Conservation (phyloP, 2,113 vertebrate species). For the Oreamnos americanus region DNA sequence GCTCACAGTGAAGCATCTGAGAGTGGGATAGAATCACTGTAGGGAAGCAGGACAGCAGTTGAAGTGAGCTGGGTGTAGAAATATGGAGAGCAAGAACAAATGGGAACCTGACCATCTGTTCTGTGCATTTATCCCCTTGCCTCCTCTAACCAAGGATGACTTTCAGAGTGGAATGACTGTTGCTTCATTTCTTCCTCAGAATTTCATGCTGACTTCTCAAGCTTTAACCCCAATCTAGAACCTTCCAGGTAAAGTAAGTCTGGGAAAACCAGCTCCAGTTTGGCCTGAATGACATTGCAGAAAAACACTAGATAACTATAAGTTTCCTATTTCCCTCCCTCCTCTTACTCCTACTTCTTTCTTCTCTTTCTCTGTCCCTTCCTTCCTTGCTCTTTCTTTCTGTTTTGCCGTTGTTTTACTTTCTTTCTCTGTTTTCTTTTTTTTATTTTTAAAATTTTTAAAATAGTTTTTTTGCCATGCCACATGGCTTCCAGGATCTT, state of each 20-base stretch:
- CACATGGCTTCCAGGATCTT: neutral
- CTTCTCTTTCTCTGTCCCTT: neutral
- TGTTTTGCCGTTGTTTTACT: rapidly evolving
- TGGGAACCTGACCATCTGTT: neutral
- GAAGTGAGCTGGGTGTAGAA: neutral
- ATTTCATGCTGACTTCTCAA: neutral
- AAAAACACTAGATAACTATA: neutral
- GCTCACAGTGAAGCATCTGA: neutral
- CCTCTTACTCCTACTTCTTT: neutral
- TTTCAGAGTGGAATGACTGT: neutral
- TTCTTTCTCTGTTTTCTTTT: neutral
- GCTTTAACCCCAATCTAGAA: neutral
- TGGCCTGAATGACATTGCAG: neutral
- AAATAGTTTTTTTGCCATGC: neutral
- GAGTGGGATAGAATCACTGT: neutral
- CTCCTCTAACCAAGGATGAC: neutral
- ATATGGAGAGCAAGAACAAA: neutral
- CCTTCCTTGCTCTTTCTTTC: neutral
- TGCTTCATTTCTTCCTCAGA: neutral
- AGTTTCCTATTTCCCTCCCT: neutral
- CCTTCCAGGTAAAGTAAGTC: neutral
- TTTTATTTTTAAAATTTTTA: too few species aligned
- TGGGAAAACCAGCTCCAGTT: neutral
- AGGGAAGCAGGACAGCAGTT: neutral
- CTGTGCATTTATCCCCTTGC: neutral